phyloP scores from a whole-genome alignment of 2,113 vertebrate species.

The Sardina pilchardus region DNA sequence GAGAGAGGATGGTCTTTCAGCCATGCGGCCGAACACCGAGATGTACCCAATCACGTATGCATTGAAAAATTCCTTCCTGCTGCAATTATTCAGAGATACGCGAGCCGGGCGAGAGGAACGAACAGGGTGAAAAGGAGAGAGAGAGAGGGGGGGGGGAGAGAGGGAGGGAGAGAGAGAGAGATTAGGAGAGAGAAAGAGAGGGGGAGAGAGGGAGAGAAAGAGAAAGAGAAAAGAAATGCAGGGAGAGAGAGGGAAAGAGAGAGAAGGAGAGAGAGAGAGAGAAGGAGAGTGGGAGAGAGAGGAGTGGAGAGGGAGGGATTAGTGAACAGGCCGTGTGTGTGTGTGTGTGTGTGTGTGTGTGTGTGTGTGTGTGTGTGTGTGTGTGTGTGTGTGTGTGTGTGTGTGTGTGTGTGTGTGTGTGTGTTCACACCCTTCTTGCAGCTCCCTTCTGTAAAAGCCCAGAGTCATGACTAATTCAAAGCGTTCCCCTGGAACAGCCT shows the following conservation, averaged over 20 bases:
- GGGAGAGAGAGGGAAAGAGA: slow-evolving; percentile 53
- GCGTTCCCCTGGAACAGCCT: slow-evolving; percentile 18
- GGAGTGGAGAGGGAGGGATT: slow-evolving; percentile 33
- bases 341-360: slow-evolving; percentile 1
- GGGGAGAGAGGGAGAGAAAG: slow-evolving; percentile 44
- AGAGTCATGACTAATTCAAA: slow-evolving; percentile 57
- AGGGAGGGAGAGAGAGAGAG: slow-evolving; percentile 33
- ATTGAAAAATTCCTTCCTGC: slow-evolving; percentile 75
- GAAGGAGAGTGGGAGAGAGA: slow-evolving; percentile 51
- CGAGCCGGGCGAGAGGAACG: slow-evolving; percentile 49
- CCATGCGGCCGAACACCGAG: slow-evolving; percentile 31
- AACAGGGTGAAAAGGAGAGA: slow-evolving; percentile 47
- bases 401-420: slow-evolving; percentile 13
- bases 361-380: neutral
- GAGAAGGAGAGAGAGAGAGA: neutral
- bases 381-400: neutral
- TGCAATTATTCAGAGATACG: slow-evolving; percentile 73
- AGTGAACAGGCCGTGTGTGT: neutral
- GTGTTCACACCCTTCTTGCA: slow-evolving; percentile 17
- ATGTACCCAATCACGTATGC: slow-evolving; percentile 72
- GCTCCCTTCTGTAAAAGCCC: slow-evolving; percentile 43
- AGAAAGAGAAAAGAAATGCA: slow-evolving; percentile 23
- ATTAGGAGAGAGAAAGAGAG: slow-evolving; percentile 50
- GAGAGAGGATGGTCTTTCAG: slow-evolving; percentile 63
- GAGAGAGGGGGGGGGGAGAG: slow-evolving; percentile 34